A percentile compares a stretch with the other conserved stretches of the same genome.
These are phyloP conservation scores for Xiphorhynchus elegans DNA, from an alignment of 2,113 vertebrate species.

Conservation along the genomic window DNA sequence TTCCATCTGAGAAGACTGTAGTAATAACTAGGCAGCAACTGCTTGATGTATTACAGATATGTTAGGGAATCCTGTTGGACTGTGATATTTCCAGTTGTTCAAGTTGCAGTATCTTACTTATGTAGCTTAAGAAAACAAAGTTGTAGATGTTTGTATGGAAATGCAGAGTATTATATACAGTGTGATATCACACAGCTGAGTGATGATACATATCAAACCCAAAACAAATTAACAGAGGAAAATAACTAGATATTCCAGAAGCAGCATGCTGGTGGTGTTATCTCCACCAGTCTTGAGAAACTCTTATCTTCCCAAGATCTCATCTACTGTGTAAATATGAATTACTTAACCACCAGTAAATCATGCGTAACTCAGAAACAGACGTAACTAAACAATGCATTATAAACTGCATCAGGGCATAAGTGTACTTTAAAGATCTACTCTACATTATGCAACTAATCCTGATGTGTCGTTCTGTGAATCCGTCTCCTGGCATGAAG, in stretches of 20 bases:
- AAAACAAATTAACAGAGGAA: neutral
- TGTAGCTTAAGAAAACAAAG: neutral
- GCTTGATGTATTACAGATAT: neutral
- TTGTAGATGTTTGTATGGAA: neutral
- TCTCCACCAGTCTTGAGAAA: conserved; percentile 4
- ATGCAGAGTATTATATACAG: neutral
- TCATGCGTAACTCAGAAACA: neutral
- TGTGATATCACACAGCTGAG: neutral
- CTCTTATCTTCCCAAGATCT: neutral
- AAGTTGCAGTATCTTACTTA: neutral
- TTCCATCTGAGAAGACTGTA: neutral
- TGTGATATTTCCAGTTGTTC: conserved; percentile 34
- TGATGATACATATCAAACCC: neutral
- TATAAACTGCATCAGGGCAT: neutral
- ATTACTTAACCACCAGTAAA: conserved; percentile 2
- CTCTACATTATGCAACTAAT: neutral
- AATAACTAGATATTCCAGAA: neutral
- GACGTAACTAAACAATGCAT: neutral
- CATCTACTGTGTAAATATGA: neutral
- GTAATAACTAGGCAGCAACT: neutral
- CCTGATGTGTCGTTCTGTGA: neutral
- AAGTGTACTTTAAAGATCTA: neutral
- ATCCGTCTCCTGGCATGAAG: neutral
- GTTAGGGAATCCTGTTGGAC: conserved; percentile 22
- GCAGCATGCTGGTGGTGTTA: neutral